These are phyloP conservation scores for Anabacerthia variegaticeps DNA, from an alignment of 2,797 vertebrate genomes.

Conservation along the genomic window DNA sequence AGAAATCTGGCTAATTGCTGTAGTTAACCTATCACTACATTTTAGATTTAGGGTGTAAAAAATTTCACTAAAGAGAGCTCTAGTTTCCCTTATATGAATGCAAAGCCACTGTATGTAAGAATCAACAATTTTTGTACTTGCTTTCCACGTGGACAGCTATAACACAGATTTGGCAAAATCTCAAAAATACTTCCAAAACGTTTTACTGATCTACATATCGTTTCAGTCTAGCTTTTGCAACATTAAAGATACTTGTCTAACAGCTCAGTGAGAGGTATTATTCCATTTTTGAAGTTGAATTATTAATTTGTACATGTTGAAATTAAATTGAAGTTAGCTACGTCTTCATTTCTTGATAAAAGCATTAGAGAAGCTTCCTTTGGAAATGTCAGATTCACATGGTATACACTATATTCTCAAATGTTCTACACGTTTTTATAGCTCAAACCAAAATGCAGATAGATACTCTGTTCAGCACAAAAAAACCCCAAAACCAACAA, in stretches of 20 bases:
- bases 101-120: neutral
- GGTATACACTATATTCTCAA: constrained; percentile 12
- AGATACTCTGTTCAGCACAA: constrained; percentile 54
- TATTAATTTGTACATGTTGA: constrained; percentile 29
- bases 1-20: neutral
- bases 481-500: neutral
- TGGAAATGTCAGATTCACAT: neutral
- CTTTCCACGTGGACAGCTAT: neutral
- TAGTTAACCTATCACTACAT: neutral
- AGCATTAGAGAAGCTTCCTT: neutral
- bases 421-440: constrained; percentile 51
- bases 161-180: neutral
- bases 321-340: neutral
- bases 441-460: constrained; percentile 35
- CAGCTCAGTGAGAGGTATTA: constrained; percentile 34
- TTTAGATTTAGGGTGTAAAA: neutral
- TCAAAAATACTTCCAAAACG: neutral
- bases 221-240: neutral
- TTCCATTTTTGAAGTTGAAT: constrained; percentile 43
- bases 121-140: neutral
- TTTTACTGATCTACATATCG: neutral
- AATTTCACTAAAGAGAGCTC: neutral
- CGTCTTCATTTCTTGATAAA: neutral
- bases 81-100: neutral
- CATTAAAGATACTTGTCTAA: neutral